Evolutionary conservation across 2,888 invertebrate genomes (phyloP).

Genomic region (Eupithecia abbreviata): DNA sequence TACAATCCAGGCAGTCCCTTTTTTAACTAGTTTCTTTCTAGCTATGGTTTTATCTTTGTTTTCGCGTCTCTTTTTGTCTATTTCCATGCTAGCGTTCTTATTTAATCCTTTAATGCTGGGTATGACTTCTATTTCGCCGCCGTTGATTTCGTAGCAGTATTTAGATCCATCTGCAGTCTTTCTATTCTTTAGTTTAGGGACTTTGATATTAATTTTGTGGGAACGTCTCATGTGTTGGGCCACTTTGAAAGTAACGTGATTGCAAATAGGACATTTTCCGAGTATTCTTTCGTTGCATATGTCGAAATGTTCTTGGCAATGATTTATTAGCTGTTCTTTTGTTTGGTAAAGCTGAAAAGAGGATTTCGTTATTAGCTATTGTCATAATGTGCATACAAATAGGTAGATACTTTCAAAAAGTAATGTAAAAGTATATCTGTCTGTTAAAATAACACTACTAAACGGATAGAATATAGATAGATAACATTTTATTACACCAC

Average conservation of each 20-base stretch:
- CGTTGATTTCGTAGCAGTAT: constrained; percentile 59
- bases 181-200: constrained; percentile 54
- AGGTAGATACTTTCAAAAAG: too few species aligned
- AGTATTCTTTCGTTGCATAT: constrained; percentile 61
- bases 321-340: constrained; percentile 58
- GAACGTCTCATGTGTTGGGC: constrained; percentile 52
- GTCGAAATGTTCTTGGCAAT: constrained; percentile 69
- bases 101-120: constrained; percentile 69
- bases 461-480: too few species aligned
- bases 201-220: constrained; percentile 53
- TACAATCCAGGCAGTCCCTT: constrained; percentile 66
- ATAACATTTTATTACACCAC: too few species aligned
- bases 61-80: constrained; percentile 60
- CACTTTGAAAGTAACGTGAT: constrained; percentile 56
- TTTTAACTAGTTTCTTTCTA: constrained; percentile 64
- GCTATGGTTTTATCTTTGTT: constrained; percentile 52
- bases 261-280: constrained; percentile 70
- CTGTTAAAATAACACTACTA: too few species aligned
- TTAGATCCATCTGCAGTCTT: constrained; percentile 49
- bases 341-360: constrained; percentile 67
- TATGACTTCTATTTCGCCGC: constrained; percentile 63
- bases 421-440: too few species aligned
- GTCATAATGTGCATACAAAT: too few species aligned
- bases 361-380: not conserved
- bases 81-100: constrained; percentile 56